Percentiles rank a stretch among this genome's conserved stretches.
phyloP scores from a whole-genome alignment of 2,888 invertebrate species.

The Drosophila pseudotakahashii region DNA sequence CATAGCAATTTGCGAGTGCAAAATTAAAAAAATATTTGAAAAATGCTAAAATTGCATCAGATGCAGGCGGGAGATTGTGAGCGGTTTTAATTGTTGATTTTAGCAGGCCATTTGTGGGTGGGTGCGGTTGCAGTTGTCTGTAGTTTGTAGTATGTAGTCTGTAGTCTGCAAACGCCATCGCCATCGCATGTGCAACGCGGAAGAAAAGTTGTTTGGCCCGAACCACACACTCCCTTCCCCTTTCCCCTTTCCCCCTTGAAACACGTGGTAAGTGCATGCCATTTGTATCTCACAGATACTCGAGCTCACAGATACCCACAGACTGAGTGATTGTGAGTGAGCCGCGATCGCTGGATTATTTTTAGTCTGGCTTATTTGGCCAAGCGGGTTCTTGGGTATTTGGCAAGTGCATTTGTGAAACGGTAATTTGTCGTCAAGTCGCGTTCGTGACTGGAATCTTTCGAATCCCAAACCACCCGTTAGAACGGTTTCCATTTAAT shows the following conservation, averaged over 20 bases:
- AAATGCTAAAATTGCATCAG: slow-evolving; percentile 79
- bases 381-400: slow-evolving; percentile 67
- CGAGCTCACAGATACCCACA: slow-evolving; percentile 42
- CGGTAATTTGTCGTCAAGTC: slow-evolving; percentile 73
- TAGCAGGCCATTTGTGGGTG: slow-evolving; percentile 71
- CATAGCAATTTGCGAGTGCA: slow-evolving; percentile 62
- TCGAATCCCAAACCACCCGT: slow-evolving; percentile 56
- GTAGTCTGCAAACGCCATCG: slow-evolving; percentile 29
- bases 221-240: slow-evolving; percentile 29
- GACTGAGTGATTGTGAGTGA: slow-evolving; percentile 3
- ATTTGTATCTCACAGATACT: slow-evolving; percentile 74
- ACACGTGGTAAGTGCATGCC: slow-evolving; percentile 59
- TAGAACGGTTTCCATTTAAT: slow-evolving; percentile 50
- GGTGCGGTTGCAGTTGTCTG: slow-evolving; percentile 58
- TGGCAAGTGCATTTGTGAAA: slow-evolving; percentile 73
- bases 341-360: slow-evolving; percentile 37
- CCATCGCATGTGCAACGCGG: slow-evolving; percentile 73
- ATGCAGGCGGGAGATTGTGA: slow-evolving; percentile 53
- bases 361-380: slow-evolving; percentile 54
- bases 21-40: slow-evolving; percentile 68
- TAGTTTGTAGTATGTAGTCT: background rate
- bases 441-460: slow-evolving; percentile 76
- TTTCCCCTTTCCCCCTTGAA: slow-evolving; percentile 10
- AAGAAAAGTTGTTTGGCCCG: slow-evolving; percentile 73
- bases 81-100: slow-evolving; percentile 76